Evolutionary conservation across 1,140 invertebrate species (phyloP).

Genomic region (Hyles euphorbiae): DNA sequence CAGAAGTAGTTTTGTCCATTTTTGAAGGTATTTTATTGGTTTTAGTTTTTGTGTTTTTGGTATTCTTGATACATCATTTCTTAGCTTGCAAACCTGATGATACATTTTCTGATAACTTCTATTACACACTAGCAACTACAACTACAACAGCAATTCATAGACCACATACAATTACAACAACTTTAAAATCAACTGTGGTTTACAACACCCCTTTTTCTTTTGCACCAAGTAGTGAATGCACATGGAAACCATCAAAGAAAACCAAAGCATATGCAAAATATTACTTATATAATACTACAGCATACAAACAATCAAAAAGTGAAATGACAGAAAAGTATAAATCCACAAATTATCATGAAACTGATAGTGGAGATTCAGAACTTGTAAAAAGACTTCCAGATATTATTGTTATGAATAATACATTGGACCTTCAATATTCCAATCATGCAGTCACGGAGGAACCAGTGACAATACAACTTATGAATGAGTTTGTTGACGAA

Average conservation of each 20-base stretch:
- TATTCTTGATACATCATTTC: slow-evolving; percentile 52
- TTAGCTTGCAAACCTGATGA: slow-evolving; percentile 24
- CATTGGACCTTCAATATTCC: too few species aligned
- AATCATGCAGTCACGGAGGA: too few species aligned
- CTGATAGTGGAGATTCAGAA: not conserved
- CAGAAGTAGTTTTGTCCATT: slow-evolving; percentile 35
- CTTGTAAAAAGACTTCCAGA: not conserved
- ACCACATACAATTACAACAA: not conserved
- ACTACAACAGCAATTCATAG: not conserved
- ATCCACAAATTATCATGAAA: not conserved
- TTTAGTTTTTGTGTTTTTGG: slow-evolving; percentile 39
- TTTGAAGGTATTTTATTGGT: slow-evolving; percentile 41
- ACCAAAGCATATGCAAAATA: slow-evolving; percentile 22
- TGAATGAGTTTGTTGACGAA: slow-evolving; percentile 5
- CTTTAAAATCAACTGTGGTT: not conserved
- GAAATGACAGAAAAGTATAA: not conserved
- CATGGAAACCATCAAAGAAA: slow-evolving; percentile 43
- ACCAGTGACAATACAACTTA: not conserved
- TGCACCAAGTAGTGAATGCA: slow-evolving; percentile 34
- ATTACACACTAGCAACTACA: not conserved
- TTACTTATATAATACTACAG: not conserved
- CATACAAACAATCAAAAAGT: not conserved
- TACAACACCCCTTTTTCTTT: slow-evolving; percentile 8
- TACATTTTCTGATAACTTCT: too few species aligned
- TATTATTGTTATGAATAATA: too few species aligned